Evolutionary conservation across 1,140 invertebrate species (phyloP).

Genomic region (Drosophila teissieri): DNA sequence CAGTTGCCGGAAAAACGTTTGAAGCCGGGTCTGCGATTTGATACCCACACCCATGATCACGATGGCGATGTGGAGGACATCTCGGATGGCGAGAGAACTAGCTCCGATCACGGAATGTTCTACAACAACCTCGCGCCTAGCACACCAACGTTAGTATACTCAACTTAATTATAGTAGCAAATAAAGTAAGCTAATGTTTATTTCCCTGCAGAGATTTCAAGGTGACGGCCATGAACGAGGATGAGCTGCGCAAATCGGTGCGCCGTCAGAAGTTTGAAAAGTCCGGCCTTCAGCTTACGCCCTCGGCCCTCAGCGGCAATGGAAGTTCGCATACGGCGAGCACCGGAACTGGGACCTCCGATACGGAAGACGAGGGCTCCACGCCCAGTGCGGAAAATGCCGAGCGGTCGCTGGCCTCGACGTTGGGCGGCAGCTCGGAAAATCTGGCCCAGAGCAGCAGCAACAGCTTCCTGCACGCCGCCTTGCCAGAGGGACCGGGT

Average conservation of each 20-base stretch:
- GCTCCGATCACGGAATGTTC: constrained; percentile 87
- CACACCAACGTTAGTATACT: constrained; percentile 77
- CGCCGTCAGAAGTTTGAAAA: constrained; percentile 88
- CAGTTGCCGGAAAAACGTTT: constrained; percentile 63
- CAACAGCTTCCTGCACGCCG: constrained; percentile 80
- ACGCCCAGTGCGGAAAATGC: constrained; percentile 91
- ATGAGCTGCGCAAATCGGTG: constrained; percentile 92
- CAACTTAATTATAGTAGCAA: background rate
- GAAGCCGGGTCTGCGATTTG: constrained; percentile 77
- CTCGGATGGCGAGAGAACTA: constrained; percentile 92
- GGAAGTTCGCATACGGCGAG: constrained; percentile 85
- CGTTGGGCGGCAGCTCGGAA: constrained; percentile 82
- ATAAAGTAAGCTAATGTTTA: constrained; percentile 13
- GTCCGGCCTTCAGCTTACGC: constrained; percentile 83
- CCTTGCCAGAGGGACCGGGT: constrained; percentile 81
- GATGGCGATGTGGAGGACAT: constrained; percentile 94
- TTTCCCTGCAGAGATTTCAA: constrained; percentile 89
- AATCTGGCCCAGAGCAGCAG: constrained; percentile 70
- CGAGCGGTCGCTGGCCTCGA: constrained; percentile 86
- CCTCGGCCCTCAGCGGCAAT: constrained; percentile 75
- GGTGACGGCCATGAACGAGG: constrained; percentile 94
- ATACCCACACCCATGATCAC: constrained; percentile 88
- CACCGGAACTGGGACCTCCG: constrained; percentile 90
- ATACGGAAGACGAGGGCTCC: constrained; percentile 91
- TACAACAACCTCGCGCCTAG: constrained; percentile 79